Evolutionary conservation across 1,140 invertebrate genomes (phyloP).

Genomic region (Tachypleus tridentatus): DNA sequence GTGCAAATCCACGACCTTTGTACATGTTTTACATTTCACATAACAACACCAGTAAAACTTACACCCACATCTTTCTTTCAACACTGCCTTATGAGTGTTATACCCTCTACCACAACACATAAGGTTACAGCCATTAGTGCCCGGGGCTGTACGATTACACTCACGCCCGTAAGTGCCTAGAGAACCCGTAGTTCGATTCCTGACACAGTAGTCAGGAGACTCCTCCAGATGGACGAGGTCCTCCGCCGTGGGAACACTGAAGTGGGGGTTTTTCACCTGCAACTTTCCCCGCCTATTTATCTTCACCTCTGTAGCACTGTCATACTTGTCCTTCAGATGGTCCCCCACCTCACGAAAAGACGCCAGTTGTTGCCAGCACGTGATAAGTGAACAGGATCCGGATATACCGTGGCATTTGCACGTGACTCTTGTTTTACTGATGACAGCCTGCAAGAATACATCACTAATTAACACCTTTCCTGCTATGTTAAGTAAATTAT

Average conservation of each 20-base stretch:
- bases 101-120: conserved; percentile 84
- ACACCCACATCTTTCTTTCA: conserved; percentile 66
- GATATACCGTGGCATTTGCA: conserved; percentile 97
- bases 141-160: conserved; percentile 67
- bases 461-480: no score
- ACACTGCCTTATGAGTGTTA: conserved; percentile 52
- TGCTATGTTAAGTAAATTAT: no score
- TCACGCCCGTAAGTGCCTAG: conserved; percentile 62
- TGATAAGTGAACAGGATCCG: conserved; percentile 82
- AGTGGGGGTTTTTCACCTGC: conserved; percentile 45
- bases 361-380: conserved; percentile 82
- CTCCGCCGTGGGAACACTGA: conserved; percentile 68
- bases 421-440: conserved; percentile 69
- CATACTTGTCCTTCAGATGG: conserved; percentile 77
- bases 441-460: conserved; percentile 49
- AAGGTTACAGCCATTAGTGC: conserved; percentile 59
- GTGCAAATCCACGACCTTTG: conserved; percentile 41
- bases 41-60: conserved; percentile 54
- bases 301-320: conserved; percentile 79
- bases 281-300: conserved; percentile 51
- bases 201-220: conserved; percentile 69
- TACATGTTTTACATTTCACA: conserved; percentile 49
- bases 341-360: conserved; percentile 59
- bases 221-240: conserved; percentile 81
- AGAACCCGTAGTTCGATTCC: conserved; percentile 52